Conservation (phyloP, 2,797 vertebrate genomes). For the Amazona ochrocephala region DNA sequence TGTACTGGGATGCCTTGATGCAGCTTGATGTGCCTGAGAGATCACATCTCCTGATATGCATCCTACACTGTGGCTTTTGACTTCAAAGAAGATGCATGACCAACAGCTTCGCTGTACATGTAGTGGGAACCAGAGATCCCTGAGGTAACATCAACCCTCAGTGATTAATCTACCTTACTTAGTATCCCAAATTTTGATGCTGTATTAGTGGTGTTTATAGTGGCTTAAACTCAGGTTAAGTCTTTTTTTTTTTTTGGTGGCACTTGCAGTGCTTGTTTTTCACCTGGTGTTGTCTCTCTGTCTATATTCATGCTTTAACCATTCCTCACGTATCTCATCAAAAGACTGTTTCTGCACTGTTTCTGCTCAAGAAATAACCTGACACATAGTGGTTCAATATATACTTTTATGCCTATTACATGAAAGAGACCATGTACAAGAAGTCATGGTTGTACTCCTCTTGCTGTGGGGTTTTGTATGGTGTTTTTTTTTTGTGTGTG, state of each 20-base stretch:
- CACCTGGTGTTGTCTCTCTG: background rate
- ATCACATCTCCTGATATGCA: background rate
- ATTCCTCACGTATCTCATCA: background rate
- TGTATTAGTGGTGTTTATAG: background rate
- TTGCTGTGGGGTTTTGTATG: background rate
- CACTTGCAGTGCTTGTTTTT: background rate
- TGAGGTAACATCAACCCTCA: background rate
- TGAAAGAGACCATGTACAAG: background rate
- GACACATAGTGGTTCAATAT: background rate
- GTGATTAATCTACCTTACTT: background rate
- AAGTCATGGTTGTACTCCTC: background rate
- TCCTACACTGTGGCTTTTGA: background rate
- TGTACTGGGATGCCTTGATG: background rate
- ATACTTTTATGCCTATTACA: background rate
- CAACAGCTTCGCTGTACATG: background rate
- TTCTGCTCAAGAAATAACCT: background rate
- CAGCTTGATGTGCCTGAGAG: background rate
- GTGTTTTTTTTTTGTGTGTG: too few species aligned
- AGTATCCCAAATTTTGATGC: background rate
- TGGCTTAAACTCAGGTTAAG: background rate
- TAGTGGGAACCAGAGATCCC: background rate
- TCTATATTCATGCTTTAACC: background rate
- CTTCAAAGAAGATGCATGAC: background rate
- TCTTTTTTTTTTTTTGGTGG: background rate
- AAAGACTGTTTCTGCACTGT: background rate